Evolutionary conservation across 2,888 invertebrate species (phyloP).

Genomic region (Odontomyia ornata): DNA sequence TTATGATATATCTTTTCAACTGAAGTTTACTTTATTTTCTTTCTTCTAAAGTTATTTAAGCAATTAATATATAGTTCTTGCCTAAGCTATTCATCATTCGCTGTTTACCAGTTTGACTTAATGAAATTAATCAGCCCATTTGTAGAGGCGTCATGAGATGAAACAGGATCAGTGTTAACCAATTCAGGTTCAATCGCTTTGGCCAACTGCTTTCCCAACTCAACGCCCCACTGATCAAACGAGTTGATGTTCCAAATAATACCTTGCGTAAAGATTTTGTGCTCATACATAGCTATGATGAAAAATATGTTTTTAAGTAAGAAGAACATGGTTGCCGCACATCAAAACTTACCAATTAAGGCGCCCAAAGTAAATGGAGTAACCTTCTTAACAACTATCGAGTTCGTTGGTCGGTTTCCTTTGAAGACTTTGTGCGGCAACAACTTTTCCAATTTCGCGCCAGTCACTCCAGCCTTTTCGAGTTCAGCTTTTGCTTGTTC

Average conservation of each 20-base stretch:
- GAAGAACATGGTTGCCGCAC: neutral
- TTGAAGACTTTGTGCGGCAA: slow-evolving; percentile 96
- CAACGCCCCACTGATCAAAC: slow-evolving; percentile 99
- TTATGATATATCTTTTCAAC: slow-evolving; percentile 19
- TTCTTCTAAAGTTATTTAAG: slow-evolving; percentile 20
- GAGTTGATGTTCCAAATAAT: slow-evolving; percentile 99
- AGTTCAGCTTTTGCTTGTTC: slow-evolving; percentile 79
- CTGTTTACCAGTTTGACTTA: slow-evolving; percentile 69
- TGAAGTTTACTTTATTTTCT: too few relatives aligned
- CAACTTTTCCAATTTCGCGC: slow-evolving; percentile 78
- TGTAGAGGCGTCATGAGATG: slow-evolving; percentile 91
- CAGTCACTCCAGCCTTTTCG: slow-evolving; percentile 77
- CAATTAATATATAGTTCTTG: neutral
- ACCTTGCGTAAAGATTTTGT: slow-evolving; percentile 98
- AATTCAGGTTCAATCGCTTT: slow-evolving; percentile 98
- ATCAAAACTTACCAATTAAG: slow-evolving; percentile 82
- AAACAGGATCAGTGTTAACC: slow-evolving; percentile 70
- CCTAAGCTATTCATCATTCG: neutral
- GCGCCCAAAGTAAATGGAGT: slow-evolving; percentile 94
- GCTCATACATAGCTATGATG: slow-evolving; percentile 91
- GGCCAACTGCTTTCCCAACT: slow-evolving; percentile 97
- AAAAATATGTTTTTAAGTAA: too few relatives aligned
- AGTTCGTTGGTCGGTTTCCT: slow-evolving; percentile 97
- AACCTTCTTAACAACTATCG: slow-evolving; percentile 89
- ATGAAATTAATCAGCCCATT: slow-evolving; percentile 98